Percentiles rank a stretch among this genome's conserved stretches.
Conservation (phyloP, 2,797 vertebrate species). For the Masticophis lateralis region DNA sequence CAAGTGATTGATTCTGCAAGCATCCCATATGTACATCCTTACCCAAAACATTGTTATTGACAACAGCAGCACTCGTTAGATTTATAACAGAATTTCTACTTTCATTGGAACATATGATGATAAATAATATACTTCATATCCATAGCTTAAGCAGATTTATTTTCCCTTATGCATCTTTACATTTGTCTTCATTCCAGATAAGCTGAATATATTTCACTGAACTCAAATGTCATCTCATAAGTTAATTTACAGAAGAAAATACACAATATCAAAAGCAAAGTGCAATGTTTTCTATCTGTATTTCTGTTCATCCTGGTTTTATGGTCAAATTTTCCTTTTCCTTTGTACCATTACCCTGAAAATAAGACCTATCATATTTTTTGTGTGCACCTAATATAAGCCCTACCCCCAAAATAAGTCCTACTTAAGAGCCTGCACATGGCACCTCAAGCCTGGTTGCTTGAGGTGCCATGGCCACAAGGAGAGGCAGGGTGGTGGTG, state of each 20-base stretch:
- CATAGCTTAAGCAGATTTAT: neutral
- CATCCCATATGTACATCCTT: neutral
- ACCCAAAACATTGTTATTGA: neutral
- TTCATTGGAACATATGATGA: neutral
- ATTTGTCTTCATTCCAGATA: neutral
- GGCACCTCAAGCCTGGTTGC: too few relatives aligned
- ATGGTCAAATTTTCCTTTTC: neutral
- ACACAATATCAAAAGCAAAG: neutral
- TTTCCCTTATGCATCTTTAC: neutral
- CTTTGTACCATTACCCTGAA: neutral
- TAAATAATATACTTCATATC: neutral
- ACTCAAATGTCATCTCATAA: neutral
- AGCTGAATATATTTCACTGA: neutral
- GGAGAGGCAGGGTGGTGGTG: too few relatives aligned
- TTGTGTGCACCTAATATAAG: too few relatives aligned
- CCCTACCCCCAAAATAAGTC: too few relatives aligned
- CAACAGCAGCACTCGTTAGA: neutral
- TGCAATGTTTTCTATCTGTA: neutral
- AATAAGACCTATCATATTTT: too few relatives aligned
- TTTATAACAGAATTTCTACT: neutral
- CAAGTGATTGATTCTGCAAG: neutral
- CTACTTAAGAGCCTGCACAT: too few relatives aligned
- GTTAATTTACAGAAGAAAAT: neutral
- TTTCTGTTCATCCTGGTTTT: neutral
- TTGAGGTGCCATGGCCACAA: too few relatives aligned